phyloP scores from a whole-genome alignment of 2,888 invertebrate genomes.

The Fabriciana adippe region DNA sequence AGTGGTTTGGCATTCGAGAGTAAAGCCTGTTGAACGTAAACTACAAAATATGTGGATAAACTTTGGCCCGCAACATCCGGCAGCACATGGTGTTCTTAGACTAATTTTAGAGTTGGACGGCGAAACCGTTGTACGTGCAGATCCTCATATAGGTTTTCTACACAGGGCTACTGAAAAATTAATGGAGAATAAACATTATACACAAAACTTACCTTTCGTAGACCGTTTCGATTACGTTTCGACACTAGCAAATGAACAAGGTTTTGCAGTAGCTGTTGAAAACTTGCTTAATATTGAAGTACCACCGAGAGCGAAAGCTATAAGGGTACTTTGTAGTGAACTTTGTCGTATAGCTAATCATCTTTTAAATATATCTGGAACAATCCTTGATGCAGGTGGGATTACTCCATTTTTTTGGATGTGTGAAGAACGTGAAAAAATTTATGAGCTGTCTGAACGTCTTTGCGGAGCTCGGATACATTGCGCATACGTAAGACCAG shows the following conservation, averaged over 20 bases:
- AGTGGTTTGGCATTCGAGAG: slow-evolving; percentile 58
- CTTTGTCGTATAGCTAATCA: slow-evolving; percentile 91
- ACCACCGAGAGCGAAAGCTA: slow-evolving; percentile 90
- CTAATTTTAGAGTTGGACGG: slow-evolving; percentile 91
- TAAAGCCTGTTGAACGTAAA: slow-evolving; percentile 79
- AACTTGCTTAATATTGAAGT: slow-evolving; percentile 90
- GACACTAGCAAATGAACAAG: slow-evolving; percentile 91
- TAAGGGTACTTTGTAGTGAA: slow-evolving; percentile 89
- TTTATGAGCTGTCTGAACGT: slow-evolving; percentile 92
- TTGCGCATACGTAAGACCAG: slow-evolving; percentile 90
- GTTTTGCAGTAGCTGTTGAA: slow-evolving; percentile 90
- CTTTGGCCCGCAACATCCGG: slow-evolving; percentile 95
- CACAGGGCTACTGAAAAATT: slow-evolving; percentile 95
- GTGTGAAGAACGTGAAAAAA: slow-evolving; percentile 93
- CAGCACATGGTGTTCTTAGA: slow-evolving; percentile 94
- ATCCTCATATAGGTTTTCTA: slow-evolving; percentile 93
- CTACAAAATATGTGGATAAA: slow-evolving; percentile 88
- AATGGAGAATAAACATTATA: slow-evolving; percentile 94
- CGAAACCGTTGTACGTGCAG: slow-evolving; percentile 89
- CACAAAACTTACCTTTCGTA: slow-evolving; percentile 92
- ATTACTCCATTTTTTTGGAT: slow-evolving; percentile 96
- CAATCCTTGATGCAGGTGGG: slow-evolving; percentile 91
- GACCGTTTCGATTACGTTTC: slow-evolving; percentile 95
- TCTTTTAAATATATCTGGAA: slow-evolving; percentile 87
- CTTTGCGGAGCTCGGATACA: slow-evolving; percentile 93